phyloP scores from a whole-genome alignment of 2,888 invertebrate species.

The Sepioteuthis lessoniana region DNA sequence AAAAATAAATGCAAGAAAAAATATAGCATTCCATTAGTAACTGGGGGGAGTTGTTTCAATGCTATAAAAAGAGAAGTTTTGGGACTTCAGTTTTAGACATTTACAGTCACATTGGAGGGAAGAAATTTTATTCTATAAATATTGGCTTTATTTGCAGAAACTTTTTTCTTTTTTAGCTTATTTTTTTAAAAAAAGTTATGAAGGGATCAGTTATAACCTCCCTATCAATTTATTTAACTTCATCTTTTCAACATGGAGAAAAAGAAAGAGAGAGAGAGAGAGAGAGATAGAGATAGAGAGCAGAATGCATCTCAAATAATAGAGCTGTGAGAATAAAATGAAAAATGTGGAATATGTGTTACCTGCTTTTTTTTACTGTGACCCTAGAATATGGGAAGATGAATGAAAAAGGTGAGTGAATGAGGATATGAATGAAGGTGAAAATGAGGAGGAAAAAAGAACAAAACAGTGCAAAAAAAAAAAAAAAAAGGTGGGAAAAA shows the following conservation, averaged over 20 bases:
- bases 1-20: neutral
- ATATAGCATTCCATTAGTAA: slow-evolving; percentile 6
- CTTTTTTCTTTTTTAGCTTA: neutral
- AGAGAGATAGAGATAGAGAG: neutral
- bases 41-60: neutral
- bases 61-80: neutral
- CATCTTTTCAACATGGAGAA: neutral
- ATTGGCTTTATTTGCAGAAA: neutral
- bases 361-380: slow-evolving; percentile 48
- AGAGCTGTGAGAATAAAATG: slow-evolving; percentile 38
- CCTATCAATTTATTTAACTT: neutral
- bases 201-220: neutral
- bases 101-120: neutral
- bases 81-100: neutral
- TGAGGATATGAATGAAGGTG: slow-evolving; percentile 35
- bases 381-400: slow-evolving; percentile 47
- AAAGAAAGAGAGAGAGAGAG: neutral
- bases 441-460: neutral
- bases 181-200: neutral
- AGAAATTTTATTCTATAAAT: neutral
- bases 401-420: slow-evolving; percentile 34
- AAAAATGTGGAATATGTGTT: slow-evolving; percentile 37
- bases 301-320: slow-evolving; percentile 33
- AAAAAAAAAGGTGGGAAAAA: neutral
- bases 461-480: slow-evolving; percentile 34